phyloP scores from a whole-genome alignment of 2,797 vertebrate genomes.

The Microchirus variegatus region DNA sequence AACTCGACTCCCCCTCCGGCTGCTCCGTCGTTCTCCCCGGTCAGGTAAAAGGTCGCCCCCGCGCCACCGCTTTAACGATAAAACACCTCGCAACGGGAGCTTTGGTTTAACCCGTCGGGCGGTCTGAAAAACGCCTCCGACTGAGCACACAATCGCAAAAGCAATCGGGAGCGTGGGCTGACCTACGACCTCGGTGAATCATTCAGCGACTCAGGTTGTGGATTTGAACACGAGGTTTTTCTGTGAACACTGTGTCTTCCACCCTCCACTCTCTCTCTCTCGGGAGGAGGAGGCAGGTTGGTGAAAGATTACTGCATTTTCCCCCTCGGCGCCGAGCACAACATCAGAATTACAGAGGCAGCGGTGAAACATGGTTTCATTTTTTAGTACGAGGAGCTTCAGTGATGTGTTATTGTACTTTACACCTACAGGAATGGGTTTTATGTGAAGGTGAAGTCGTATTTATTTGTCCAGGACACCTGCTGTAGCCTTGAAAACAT shows the following conservation, averaged over 20 bases:
- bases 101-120: constrained; percentile 28
- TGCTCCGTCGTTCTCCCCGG: not conserved
- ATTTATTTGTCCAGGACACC: too few relatives aligned
- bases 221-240: constrained; percentile 1
- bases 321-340: constrained; percentile 7
- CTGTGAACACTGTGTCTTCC: constrained; percentile 4
- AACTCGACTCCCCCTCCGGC: not conserved
- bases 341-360: constrained; percentile 12
- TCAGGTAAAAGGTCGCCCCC: constrained; percentile 2
- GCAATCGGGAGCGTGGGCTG: constrained; percentile 45
- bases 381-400: not conserved
- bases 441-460: not conserved
- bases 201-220: constrained; percentile 52
- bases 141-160: constrained; percentile 63
- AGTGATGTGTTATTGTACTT: constrained; percentile 5
- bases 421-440: not conserved
- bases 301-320: constrained; percentile 40
- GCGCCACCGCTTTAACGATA: constrained; percentile 20
- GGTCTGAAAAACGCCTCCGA: constrained; percentile 46
- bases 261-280: too few relatives aligned
- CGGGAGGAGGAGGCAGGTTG: constrained; percentile 25
- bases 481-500: too few relatives aligned
- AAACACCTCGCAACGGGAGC: too few relatives aligned
- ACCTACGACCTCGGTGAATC: constrained; percentile 54
- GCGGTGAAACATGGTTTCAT: constrained; percentile 18